These are phyloP conservation scores for Melopsittacus undulatus DNA, from an alignment of 2,797 vertebrate genomes.

Conservation along the genomic window DNA sequence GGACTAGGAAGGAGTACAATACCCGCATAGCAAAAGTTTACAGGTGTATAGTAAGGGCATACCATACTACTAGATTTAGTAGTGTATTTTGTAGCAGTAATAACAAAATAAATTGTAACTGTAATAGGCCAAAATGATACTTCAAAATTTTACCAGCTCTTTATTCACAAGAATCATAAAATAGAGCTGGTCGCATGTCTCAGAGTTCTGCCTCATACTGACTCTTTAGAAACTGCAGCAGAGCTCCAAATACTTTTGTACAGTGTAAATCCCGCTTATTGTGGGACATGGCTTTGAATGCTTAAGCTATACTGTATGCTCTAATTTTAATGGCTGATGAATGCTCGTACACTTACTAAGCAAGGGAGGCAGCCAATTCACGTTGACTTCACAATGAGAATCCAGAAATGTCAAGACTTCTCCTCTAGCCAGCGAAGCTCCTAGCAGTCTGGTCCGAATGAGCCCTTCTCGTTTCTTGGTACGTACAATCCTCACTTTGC, in stretches of 20 bases:
- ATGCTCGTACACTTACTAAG: slow-evolving; percentile 78
- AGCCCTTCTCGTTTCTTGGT: slow-evolving; percentile 90
- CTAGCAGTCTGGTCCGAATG: slow-evolving; percentile 87
- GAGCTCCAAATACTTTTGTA: neutral
- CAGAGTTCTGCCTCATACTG: neutral
- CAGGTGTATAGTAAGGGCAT: neutral
- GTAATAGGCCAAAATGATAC: neutral
- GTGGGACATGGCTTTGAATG: neutral
- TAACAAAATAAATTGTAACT: neutral
- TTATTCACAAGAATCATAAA: neutral
- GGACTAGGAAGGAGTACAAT: neutral
- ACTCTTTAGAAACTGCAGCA: neutral
- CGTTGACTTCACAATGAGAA: slow-evolving; percentile 89
- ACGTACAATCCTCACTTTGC: slow-evolving; percentile 87
- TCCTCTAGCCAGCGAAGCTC: slow-evolving; percentile 86
- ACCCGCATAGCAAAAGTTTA: neutral
- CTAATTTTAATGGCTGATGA: neutral
- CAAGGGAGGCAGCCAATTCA: slow-evolving; percentile 90
- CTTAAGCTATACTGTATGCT: neutral
- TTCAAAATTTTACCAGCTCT: neutral
- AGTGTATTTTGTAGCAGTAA: neutral
- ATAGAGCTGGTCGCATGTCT: neutral
- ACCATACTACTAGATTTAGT: neutral
- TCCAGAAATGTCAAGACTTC: slow-evolving; percentile 89
- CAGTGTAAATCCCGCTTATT: neutral